A percentile compares a stretch with the other conserved stretches of the same genome.
These are phyloP conservation scores for Tetrao urogallus DNA, from an alignment of 2,113 vertebrate genomes.

Conservation along the genomic window DNA sequence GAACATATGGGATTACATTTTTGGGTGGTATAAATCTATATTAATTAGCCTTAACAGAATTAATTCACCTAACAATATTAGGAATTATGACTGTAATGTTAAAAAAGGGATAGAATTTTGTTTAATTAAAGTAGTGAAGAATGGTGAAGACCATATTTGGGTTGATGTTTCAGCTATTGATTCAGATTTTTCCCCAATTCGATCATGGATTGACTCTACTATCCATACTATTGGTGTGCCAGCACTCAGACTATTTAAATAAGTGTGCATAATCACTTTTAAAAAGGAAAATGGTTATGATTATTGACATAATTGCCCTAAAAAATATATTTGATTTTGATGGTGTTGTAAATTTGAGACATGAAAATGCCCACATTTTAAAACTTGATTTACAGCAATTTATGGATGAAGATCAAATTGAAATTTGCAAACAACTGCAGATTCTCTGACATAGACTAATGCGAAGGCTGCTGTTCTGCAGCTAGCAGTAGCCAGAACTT, in stretches of 20 bases:
- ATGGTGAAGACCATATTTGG: background rate
- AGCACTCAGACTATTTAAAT: background rate
- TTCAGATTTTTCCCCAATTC: background rate
- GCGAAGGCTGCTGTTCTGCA: background rate
- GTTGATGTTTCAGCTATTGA: conserved; percentile 3
- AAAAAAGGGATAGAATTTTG: background rate
- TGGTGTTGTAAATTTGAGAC: background rate
- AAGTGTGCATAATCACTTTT: background rate
- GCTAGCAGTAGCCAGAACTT: background rate
- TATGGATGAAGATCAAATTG: background rate
- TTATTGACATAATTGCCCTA: background rate
- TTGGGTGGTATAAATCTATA: background rate
- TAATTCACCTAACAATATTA: background rate
- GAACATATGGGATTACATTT: background rate
- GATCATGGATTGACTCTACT: background rate
- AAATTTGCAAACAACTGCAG: background rate
- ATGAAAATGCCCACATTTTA: background rate
- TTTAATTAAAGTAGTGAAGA: background rate
- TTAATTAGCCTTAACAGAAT: background rate
- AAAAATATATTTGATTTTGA: background rate
- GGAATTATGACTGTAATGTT: background rate
- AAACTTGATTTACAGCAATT: background rate
- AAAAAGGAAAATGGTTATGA: background rate
- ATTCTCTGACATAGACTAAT: background rate
- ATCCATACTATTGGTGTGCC: background rate